Base-by-base conservation (phyloP, 2,113 vertebrate species). In the Myocastor coypus region DNA sequence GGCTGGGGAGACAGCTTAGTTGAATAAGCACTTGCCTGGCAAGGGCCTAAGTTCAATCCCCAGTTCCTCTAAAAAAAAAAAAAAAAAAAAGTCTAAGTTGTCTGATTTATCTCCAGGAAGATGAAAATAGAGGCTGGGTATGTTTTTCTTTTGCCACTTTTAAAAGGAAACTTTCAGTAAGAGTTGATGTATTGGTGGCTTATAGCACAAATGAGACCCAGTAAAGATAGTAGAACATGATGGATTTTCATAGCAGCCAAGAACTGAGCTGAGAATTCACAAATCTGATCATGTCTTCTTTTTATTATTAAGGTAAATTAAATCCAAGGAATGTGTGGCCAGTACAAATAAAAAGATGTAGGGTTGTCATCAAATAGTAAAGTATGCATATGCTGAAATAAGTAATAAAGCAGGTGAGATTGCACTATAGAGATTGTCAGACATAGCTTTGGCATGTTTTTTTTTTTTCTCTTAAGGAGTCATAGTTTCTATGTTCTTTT, bases 201-300 rank as follows among this genome's bases (percentile, higher is more conserved):
- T 95, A 87, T 57, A 89, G 66, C 1, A 83, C 86, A 37, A 86
- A 83, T 59, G 20, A 16, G 28, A 14, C 12, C 37, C 20, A 83
- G 20, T 19, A 78, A 46, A 94, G 5, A 32, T 73, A 55, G 32
- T 5, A 84, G 22, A 19, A 5, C 40, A 5, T 69, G 30, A 89
- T 24, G 19, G 52, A 59, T 90, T 92, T 97, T 96, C 86, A 92
- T 83, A 96, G 57, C 7, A 61, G 20, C 24, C 52, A 55, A 77
- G 50, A 95, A 71, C 78, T 52, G 50, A 91, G 89, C 20, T 71
- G 42, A 83, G 34, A 92, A 83, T 80, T 95, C 30, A 64, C 5
- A 68, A 55, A 42, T 87, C n/a, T 82, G 22, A 8, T 64, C 42
- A 87, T 55, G 16, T 57, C 5, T 26, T 63, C 26, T 34, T 32